Evolutionary conservation across 2,888 invertebrate genomes (phyloP).

Genomic region (Terebella lapidaria): DNA sequence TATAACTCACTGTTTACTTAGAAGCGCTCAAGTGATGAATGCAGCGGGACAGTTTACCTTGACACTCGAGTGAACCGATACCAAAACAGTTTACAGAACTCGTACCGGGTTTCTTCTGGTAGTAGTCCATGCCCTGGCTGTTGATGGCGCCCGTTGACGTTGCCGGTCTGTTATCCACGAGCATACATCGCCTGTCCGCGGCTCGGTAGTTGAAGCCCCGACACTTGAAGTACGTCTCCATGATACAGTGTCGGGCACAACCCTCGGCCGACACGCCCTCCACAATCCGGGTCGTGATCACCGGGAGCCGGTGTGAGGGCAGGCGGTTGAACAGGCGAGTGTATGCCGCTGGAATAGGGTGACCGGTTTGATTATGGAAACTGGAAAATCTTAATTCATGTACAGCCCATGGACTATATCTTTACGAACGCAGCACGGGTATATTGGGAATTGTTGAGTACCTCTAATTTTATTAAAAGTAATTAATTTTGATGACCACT

Average conservation of each 20-base stretch:
- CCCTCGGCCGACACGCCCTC: conserved; percentile 39
- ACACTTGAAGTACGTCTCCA: conserved; percentile 30
- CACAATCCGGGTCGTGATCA: conserved; percentile 35
- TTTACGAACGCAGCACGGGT: too few species aligned
- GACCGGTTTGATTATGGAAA: too few species aligned
- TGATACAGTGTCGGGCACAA: conserved; percentile 44
- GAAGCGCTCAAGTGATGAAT: too few species aligned
- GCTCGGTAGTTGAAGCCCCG: conserved; percentile 14
- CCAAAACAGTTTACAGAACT: too few species aligned
- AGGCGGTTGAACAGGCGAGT: conserved; percentile 39
- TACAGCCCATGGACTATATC: too few species aligned
- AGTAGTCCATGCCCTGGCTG: conserved; percentile 36
- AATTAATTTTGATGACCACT: too few species aligned
- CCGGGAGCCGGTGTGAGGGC: conserved; percentile 42
- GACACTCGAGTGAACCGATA: too few species aligned
- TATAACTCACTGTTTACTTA: too few species aligned
- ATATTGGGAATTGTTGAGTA: too few species aligned
- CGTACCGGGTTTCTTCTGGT: conserved; percentile 37
- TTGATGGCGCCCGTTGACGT: conserved; percentile 31
- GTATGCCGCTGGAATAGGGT: conserved; percentile 35
- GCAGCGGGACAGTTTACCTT: too few species aligned
- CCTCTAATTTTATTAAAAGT: too few species aligned
- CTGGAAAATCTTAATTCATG: too few species aligned
- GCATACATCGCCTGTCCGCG: conserved; percentile 5
- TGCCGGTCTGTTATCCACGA: conserved; percentile 35